phyloP scores from a whole-genome alignment of 2,113 vertebrate species.

The Mus musculus region DNA sequence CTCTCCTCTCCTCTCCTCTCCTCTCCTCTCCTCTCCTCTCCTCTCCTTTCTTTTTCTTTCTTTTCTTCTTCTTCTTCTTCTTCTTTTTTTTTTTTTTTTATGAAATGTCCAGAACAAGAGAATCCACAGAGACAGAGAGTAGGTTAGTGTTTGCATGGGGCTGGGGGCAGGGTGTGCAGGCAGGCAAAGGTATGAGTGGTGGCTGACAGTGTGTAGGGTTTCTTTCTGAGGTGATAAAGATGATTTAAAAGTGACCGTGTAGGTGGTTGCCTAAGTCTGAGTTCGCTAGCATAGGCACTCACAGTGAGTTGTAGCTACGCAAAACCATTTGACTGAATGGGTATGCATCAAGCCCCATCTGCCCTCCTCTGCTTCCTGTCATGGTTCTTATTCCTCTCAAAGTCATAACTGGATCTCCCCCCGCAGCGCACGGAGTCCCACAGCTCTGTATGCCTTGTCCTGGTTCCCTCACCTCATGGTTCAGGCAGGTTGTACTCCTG shows the following conservation, averaged over 20 bases:
- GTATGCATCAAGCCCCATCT: not conserved
- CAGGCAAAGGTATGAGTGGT: not conserved
- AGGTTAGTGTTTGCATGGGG: not conserved
- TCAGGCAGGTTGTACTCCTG: not conserved
- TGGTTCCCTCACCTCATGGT: slow-evolving; percentile 1
- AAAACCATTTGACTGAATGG: not conserved
- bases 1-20: too few species aligned
- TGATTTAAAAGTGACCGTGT: not conserved
- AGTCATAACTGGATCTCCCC: not conserved
- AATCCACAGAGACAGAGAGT: not conserved
- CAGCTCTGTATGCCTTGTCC: not conserved
- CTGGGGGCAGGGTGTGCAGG: not conserved
- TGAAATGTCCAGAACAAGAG: not conserved
- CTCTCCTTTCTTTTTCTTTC: too few species aligned
- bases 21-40: too few species aligned
- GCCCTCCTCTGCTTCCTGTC: not conserved
- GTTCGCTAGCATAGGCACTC: not conserved
- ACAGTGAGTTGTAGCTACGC: not conserved
- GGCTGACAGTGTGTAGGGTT: not conserved
- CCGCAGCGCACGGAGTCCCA: rapidly evolving
- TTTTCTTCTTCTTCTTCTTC: too few species aligned
- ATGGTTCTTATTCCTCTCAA: not conserved
- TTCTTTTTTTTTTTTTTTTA: not conserved
- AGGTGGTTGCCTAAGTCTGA: not conserved
- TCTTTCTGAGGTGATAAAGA: slow-evolving; percentile 3